Base-by-base conservation (phyloP, 2,113 vertebrate genomes). In the Lophura nycthemera region DNA sequence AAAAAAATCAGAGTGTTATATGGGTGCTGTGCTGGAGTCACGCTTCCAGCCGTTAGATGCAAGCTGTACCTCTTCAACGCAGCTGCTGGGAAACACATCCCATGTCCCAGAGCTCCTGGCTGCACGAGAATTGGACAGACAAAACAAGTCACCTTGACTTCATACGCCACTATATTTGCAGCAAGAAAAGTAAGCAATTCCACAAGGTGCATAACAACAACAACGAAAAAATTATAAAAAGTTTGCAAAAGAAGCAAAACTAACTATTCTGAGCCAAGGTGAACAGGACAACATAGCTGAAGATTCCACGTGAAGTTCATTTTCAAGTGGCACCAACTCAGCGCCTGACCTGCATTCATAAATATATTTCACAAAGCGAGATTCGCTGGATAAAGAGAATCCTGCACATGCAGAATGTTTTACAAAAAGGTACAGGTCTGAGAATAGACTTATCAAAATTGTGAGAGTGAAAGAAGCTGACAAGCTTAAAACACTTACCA, bases 71-170 rank as follows among this genome's bases (percentile, higher is more conserved):
- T 88, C 59, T 38, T 42, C 24, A 38, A 11, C 24, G 59, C 36
- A 85, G 25, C 54, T 75, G 47, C 60, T 77, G 16, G 43, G 38
- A 67, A 82, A 59, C 8, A 40, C 20, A 22, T 15, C 25, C 52
- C 30, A 14, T 11, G 27, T 40, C 6, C 2, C 56, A 71, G 45
- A 81, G 29, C 57, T 77, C 3, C 57, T 78, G 77, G 52, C 50
- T 40, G 4, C 3, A 0, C 18, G 34, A 61, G 77, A 36, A 57
- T 89, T 3, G 0, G 21, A n/a, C 13, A 36, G 71, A 65, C 61
- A 70, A 65, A 52, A 24, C 50, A 52, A 48, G 77, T 84, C 77
- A 86, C 73, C 69, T 90, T 60, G 13, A 48, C 14, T 76, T 21
- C 22, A 66, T 76, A 48, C 27, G 45, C 43, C 38, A 3, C 24